Percentiles rank a stretch among this genome's conserved stretches.
phyloP scores from a whole-genome alignment of 2,888 invertebrate genomes.

The Epistrophe eligans region DNA sequence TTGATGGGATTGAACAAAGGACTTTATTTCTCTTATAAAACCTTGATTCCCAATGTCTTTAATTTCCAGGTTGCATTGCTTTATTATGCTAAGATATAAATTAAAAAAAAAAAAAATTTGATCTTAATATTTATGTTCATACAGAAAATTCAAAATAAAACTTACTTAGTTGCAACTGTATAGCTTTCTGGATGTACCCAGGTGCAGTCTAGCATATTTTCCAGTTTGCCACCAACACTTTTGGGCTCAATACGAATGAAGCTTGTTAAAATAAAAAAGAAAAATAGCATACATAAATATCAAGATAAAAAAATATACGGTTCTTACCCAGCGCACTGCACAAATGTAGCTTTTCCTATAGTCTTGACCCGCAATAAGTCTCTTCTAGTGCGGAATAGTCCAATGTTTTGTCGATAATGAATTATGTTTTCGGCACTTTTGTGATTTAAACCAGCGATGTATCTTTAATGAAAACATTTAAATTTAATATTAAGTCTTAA shows the following conservation, averaged over 20 bases:
- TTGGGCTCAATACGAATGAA: constrained; percentile 83
- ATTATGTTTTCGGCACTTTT: constrained; percentile 91
- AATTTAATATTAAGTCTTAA: neutral
- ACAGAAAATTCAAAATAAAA: neutral
- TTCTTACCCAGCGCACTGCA: constrained; percentile 94
- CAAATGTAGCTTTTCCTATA: constrained; percentile 92
- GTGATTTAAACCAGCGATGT: constrained; percentile 92
- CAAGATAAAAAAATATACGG: neutral
- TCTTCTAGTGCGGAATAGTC: constrained; percentile 89
- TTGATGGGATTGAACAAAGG: constrained; percentile 74
- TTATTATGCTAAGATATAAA: constrained; percentile 80
- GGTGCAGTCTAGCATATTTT: constrained; percentile 88
- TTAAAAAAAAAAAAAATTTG: neutral
- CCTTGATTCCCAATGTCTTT: constrained; percentile 82
- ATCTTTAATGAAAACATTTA: constrained; percentile 84
- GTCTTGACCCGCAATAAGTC: constrained; percentile 91
- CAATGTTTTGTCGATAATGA: constrained; percentile 88
- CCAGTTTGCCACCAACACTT: constrained; percentile 81
- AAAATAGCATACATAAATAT: neutral
- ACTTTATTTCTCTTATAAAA: constrained; percentile 83
- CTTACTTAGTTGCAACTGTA: constrained; percentile 86
- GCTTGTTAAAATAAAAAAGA: constrained; percentile 63
- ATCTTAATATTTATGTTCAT: neutral
- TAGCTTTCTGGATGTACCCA: constrained; percentile 98
- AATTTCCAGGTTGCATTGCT: constrained; percentile 81